Evolutionary conservation across 1,140 invertebrate species (phyloP).

Genomic region (Drosophila nigrodunni): DNA sequence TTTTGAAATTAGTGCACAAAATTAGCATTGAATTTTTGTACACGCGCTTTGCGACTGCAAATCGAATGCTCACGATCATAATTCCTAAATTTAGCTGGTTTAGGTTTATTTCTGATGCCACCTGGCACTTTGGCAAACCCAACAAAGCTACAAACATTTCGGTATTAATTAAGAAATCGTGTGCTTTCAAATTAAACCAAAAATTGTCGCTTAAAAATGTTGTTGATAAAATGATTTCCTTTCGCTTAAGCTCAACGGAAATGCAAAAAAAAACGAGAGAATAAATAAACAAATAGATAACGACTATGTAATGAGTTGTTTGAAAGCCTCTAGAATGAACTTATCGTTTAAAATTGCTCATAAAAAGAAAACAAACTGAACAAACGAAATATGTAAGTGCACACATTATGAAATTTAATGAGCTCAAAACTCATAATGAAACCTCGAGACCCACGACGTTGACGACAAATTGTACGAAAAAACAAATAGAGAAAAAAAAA

Average conservation of each 20-base stretch:
- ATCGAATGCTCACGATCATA: constrained; percentile 61
- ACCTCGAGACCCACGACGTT: constrained; percentile 1
- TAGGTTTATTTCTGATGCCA: constrained; percentile 62
- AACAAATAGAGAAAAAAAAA: too few species aligned
- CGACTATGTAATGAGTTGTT: constrained; percentile 15
- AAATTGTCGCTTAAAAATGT: constrained; percentile 11
- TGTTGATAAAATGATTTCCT: constrained; percentile 15
- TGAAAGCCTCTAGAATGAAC: constrained; percentile 2
- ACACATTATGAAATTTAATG: constrained; percentile 16
- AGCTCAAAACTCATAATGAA: constrained; percentile 10
- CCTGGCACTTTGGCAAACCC: constrained; percentile 62
- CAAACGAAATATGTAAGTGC: constrained; percentile 1
- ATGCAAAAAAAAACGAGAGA: constrained; percentile 23
- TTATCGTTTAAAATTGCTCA: constrained; percentile 23
- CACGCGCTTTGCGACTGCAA: constrained; percentile 35
- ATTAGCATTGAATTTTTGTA: constrained; percentile 13
- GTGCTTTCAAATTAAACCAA: constrained; percentile 19
- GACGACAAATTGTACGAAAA: too few species aligned
- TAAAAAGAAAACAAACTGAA: constrained; percentile 1
- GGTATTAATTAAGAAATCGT: constrained; percentile 36
- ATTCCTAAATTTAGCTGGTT: constrained; percentile 44
- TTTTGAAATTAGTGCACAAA: background rate
- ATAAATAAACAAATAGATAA: constrained; percentile 21
- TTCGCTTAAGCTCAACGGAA: constrained; percentile 20
- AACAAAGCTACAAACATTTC: background rate